Conservation (phyloP, 2,888 invertebrate genomes). For the Drosophila trichaetosa region DNA sequence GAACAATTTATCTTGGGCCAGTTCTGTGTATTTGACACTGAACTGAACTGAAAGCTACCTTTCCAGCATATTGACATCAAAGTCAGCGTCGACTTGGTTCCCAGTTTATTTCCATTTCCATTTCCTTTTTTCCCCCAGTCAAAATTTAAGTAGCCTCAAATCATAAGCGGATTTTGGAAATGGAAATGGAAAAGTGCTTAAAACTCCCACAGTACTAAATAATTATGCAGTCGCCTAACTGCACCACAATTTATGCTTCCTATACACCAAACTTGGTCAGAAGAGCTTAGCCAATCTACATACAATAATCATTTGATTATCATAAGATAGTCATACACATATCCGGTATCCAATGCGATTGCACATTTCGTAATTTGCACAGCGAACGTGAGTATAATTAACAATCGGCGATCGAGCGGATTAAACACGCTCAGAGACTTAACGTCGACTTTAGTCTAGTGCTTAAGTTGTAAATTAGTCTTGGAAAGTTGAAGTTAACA, state of each 20-base stretch:
- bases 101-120: background rate
- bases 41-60: background rate
- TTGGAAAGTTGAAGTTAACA: background rate
- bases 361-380: conserved; percentile 18
- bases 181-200: conserved; percentile 5
- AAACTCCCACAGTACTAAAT: conserved; percentile 27
- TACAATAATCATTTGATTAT: conserved; percentile 42
- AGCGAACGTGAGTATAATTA: conserved; percentile 41
- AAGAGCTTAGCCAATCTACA: conserved; percentile 34
- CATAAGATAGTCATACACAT: conserved; percentile 47
- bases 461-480: background rate
- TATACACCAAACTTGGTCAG: conserved; percentile 50
- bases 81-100: conserved; percentile 17
- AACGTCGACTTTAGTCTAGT: background rate
- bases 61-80: conserved; percentile 12
- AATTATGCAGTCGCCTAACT: conserved; percentile 19
- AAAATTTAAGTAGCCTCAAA: background rate
- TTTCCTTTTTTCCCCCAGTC: background rate
- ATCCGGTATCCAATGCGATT: conserved; percentile 40
- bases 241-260: conserved; percentile 59
- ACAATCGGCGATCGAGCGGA: conserved; percentile 20
- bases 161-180: conserved; percentile 8
- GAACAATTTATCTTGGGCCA: conserved; percentile 13
- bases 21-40: conserved; percentile 22
- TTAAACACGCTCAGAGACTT: conserved; percentile 1